Percentiles rank a stretch among this genome's conserved stretches.
Conservation (phyloP, 2,797 vertebrate genomes). For the Pampus argenteus region DNA sequence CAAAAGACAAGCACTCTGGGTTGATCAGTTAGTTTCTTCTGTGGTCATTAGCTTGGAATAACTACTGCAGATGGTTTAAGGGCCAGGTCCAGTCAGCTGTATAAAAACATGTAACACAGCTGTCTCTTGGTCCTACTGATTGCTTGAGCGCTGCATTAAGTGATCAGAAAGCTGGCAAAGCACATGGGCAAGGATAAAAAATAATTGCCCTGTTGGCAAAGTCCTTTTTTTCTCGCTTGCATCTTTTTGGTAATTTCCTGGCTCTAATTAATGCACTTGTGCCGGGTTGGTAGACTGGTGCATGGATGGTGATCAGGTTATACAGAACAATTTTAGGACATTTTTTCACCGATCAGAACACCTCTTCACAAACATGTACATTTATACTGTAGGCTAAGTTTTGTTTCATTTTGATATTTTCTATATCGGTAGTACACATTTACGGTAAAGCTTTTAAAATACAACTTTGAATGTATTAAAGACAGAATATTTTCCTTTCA, state of each 20-base stretch:
- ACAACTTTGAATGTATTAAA: neutral
- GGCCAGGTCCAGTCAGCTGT: conserved; percentile 59
- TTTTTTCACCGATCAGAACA: too few relatives aligned
- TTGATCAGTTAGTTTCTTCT: conserved; percentile 50
- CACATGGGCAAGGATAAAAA: conserved; percentile 1
- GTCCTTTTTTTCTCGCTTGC: neutral
- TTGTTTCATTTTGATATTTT: too few relatives aligned
- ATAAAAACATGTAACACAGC: conserved; percentile 49
- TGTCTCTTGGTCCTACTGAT: conserved; percentile 43
- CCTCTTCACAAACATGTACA: too few relatives aligned
- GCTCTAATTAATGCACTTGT: neutral
- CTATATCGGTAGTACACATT: neutral
- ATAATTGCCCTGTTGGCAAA: neutral
- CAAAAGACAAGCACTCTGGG: conserved; percentile 30
- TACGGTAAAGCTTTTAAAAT: neutral
- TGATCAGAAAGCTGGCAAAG: conserved; percentile 25
- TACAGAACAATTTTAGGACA: neutral
- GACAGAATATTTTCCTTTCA: too few relatives aligned
- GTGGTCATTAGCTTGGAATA: conserved; percentile 52
- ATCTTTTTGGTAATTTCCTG: conserved; percentile 12
- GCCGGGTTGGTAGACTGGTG: neutral
- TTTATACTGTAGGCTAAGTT: too few relatives aligned
- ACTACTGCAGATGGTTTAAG: conserved; percentile 48
- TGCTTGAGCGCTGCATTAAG: conserved; percentile 30
- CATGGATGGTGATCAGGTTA: neutral